Base-by-base conservation (phyloP, 1,140 invertebrate species). In the Rhagoletis pomonella region DNA sequence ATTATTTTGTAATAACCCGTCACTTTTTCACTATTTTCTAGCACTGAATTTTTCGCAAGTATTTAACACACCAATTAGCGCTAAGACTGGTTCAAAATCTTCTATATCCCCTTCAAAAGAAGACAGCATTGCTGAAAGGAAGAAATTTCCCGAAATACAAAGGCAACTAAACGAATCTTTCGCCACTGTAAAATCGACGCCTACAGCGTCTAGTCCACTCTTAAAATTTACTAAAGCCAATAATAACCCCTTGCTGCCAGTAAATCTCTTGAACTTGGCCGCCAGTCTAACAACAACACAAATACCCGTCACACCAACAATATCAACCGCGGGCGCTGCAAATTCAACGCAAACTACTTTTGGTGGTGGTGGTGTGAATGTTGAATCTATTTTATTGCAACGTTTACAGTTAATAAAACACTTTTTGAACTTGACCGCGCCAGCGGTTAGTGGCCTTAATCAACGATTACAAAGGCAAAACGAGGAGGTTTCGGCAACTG, bases 371-470 rank as follows among this genome's bases (percentile, higher is more conserved):
- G 5, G 29, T 44, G 64, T 60, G 42, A 88, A 77, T 73, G 19
- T 44, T 64, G 58, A 85, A 47, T 29, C 69, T 50, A 55, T 67
- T 87, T 67, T 88, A n/a, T 55, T 86, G 44, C 87, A 88, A 88
- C 86, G 88, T 77, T 58, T 88, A 44, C 62, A 87, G 67, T 47
- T 67, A 42, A 67, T 67, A 14, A 77, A 87, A 14, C 67, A 88
- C 62, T 77, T 73, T 69, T 88, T 88, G 47, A 65, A 47, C n/a
- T 19, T 69, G 42, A 86, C 86, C 17, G 86, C 42, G 14, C 29
- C 59, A 29, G 4, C 59, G 39, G 42, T 42, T 58, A 14, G 9
- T 2, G 9, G 10, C 17, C 73, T 81, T 7, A 55, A 81, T 81
- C 44, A 81, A n/a, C 64, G 42, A 19, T 42, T 77, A 59, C 7